Base-by-base conservation (phyloP, 2,797 vertebrate species). In the Nannoperca australis region DNA sequence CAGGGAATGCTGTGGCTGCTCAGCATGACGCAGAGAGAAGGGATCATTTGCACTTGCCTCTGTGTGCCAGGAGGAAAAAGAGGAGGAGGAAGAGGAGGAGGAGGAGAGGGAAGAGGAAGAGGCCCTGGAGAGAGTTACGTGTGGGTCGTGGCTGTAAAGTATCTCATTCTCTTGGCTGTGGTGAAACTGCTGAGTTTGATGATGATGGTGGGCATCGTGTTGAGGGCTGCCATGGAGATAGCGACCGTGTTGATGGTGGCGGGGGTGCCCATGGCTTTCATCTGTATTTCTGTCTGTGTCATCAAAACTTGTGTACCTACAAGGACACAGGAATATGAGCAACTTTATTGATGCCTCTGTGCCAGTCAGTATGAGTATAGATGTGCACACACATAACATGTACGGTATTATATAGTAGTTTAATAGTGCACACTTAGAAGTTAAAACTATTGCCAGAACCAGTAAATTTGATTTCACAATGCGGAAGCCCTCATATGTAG, bases 51-150 rank as follows among this genome's bases (percentile, higher is more conserved):
- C 54, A 38, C 92, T 94, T 1, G 86, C 78, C 45, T 96, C 95
- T 1, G 95, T 94, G 63, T 91, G 93, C 94, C 94, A 96, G 64
- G 93, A 93, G 13, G 93, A 91, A 15, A 92, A 93, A 4, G 94
- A 94, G 24, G 86, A 89, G 4, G 90, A 87, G 4, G 94, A 89
- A 3, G 93, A 90, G 22, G 91, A 90, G 22, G 91, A 93, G 2
- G 91, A 88, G 0, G 93, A 95, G 5, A 94, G 93, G 15, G 92
- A 91, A 68, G 93, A 93, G n/a, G 93, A 95, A 17, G 93, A 95
- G n/a, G 90, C 90, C 78, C 85, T 86, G 3, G 86, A 89, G 50
- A 92, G 81, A 63, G 87, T 90, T 42, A 93, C 88, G 12, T 85
- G 65, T 27, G 90, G 89, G 27, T 66, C 59, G 10, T 91, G 83